These are phyloP conservation scores for Dipodomys spectabilis DNA, from an alignment of 2,113 vertebrate genomes.

Conservation along the genomic window DNA sequence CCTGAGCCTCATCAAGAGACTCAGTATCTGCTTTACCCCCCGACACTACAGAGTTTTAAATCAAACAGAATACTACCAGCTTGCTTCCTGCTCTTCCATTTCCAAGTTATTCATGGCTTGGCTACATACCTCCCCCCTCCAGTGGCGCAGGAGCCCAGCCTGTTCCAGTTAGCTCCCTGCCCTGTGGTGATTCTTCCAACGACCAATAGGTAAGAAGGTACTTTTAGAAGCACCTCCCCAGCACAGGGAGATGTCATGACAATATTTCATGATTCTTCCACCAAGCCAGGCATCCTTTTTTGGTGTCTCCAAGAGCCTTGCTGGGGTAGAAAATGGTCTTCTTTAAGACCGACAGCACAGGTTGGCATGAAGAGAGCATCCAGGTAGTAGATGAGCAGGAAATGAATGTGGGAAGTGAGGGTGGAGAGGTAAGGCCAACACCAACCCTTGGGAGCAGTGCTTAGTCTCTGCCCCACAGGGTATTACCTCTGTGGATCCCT, in stretches of 20 bases:
- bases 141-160: not conserved
- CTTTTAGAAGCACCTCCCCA: not conserved
- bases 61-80: not conserved
- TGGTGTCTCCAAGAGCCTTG: conserved; percentile 18
- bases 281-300: not conserved
- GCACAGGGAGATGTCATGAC: conserved; percentile 7
- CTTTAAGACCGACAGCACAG: not conserved
- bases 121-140: not conserved
- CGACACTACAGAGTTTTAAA: not conserved
- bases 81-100: not conserved
- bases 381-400: not conserved
- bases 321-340: conserved; percentile 31
- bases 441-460: no score
- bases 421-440: rapidly evolving
- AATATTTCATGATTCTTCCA: not conserved
- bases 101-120: not conserved
- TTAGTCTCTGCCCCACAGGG: rapidly evolving
- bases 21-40: not conserved
- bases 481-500: not conserved
- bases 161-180: not conserved
- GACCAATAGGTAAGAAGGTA: not conserved
- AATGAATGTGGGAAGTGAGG: rapidly evolving
- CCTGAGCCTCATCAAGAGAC: conserved; percentile 71
- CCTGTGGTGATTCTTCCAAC: not conserved
- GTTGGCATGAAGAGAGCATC: not conserved